Conservation (phyloP, 2,888 invertebrate genomes). For the Calliphora vomitoria region DNA sequence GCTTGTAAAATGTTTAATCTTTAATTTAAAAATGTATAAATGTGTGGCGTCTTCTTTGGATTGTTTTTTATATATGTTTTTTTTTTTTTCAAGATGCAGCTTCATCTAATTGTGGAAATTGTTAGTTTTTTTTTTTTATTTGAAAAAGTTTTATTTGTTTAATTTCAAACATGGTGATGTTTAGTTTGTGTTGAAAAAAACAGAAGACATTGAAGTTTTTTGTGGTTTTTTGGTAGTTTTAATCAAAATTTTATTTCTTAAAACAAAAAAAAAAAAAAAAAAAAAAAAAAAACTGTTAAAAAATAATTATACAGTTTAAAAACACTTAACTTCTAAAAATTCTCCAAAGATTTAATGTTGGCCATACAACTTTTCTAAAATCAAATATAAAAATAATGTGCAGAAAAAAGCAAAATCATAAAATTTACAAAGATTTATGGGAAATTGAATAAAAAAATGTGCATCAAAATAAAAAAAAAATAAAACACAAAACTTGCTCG, state of each 20-base stretch:
- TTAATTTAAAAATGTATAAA: conserved; percentile 42
- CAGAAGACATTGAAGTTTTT: conserved; percentile 37
- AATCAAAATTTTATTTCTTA: conserved; percentile 3
- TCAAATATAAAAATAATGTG: not conserved
- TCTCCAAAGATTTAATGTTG: conserved; percentile 68
- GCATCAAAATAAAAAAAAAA: not conserved
- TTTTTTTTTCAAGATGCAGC: not conserved
- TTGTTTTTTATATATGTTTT: not conserved
- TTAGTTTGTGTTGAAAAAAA: conserved; percentile 4
- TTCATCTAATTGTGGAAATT: conserved; percentile 42
- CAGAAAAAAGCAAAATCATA: conserved; percentile 25
- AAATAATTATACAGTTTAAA: conserved; percentile 54
- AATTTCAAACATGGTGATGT: conserved; percentile 47
- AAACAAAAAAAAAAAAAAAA: not conserved
- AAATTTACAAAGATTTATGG: conserved; percentile 67
- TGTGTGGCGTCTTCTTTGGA: conserved; percentile 71
- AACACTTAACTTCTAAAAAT: conserved; percentile 49
- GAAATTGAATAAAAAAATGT: conserved; percentile 52
- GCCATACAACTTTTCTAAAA: conserved; percentile 69
- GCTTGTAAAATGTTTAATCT: conserved; percentile 70
- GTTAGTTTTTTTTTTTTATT: conserved; percentile 10
- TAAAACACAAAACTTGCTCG: not conserved
- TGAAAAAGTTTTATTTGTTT: conserved; percentile 7
- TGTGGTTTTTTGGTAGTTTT: not conserved
- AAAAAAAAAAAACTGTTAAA: conserved; percentile 53